Percentiles rank a stretch among this genome's conserved stretches.
phyloP scores from a whole-genome alignment of 2,113 vertebrate genomes.

The Etia nguti region DNA sequence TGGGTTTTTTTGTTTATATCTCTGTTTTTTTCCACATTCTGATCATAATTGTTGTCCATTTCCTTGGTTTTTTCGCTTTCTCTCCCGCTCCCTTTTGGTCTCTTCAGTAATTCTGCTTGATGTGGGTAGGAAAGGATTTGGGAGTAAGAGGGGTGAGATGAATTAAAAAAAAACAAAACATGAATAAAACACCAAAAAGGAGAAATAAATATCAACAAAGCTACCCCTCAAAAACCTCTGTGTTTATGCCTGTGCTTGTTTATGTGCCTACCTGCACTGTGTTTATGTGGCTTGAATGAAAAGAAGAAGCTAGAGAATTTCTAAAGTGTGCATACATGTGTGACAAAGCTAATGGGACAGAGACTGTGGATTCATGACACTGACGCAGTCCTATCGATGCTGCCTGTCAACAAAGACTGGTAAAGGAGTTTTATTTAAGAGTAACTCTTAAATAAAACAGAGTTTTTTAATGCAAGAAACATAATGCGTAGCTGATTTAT shows the following conservation, averaged over 20 bases:
- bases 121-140: slow-evolving; percentile 17
- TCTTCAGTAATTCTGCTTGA: not conserved
- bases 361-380: not conserved
- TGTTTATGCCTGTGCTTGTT: not conserved
- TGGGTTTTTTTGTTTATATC: slow-evolving; percentile 40
- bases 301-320: not conserved
- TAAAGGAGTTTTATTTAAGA: not conserved
- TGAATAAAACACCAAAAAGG: not conserved
- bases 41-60: slow-evolving; percentile 38
- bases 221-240: not conserved
- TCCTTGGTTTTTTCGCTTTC: not conserved
- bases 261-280: not conserved
- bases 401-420: not conserved
- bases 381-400: not conserved
- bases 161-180: slow-evolving; percentile 7
- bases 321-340: not conserved
- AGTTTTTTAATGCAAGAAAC: not conserved
- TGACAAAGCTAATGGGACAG: slow-evolving; percentile 16
- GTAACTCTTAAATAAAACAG: not conserved
- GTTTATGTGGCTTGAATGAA: not conserved
- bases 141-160: not conserved
- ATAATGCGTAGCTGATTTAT: not conserved
- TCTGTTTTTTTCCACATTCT: not conserved
- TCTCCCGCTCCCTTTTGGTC: not conserved
- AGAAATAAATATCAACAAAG: slow-evolving; percentile 11